Percentiles rank a stretch among this genome's conserved stretches.
phyloP scores from a whole-genome alignment of 2,797 vertebrate genomes.

The Sebastes melanostomus region DNA sequence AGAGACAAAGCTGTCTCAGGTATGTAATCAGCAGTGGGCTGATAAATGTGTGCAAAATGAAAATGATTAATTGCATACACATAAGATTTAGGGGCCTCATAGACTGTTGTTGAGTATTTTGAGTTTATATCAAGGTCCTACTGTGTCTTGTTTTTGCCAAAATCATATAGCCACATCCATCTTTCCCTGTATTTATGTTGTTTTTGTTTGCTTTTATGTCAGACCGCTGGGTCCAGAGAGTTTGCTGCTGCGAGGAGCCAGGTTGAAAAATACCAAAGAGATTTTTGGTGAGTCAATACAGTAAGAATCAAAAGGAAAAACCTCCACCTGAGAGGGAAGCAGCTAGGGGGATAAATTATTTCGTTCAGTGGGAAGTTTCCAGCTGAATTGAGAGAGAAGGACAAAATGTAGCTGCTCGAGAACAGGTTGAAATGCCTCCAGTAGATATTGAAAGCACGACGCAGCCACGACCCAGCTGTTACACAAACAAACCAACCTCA shows the following conservation, averaged over 20 bases:
- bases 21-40: neutral
- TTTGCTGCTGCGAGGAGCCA: slow-evolving; percentile 95
- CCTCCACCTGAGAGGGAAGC: neutral
- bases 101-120: neutral
- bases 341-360: neutral
- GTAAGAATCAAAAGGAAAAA: neutral
- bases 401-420: neutral
- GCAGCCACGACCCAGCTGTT: neutral
- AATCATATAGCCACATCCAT: neutral
- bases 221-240: slow-evolving; percentile 97
- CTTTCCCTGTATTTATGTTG: slow-evolving; percentile 7
- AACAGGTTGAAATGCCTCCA: neutral
- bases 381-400: neutral
- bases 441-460: neutral
- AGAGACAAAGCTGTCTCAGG: neutral
- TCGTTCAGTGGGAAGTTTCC: neutral
- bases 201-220: slow-evolving; percentile 23
- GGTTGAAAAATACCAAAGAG: slow-evolving; percentile 99
- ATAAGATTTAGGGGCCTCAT: neutral
- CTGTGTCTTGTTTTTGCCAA: neutral
- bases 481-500: neutral
- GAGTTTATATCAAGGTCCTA: neutral
- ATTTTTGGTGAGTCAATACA: slow-evolving; percentile 90
- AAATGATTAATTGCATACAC: neutral
- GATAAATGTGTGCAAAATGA: neutral